Percentiles rank a stretch among this genome's conserved stretches.
These are phyloP conservation scores for Sitta europaea DNA, from an alignment of 2,113 vertebrate species.

Conservation along the genomic window DNA sequence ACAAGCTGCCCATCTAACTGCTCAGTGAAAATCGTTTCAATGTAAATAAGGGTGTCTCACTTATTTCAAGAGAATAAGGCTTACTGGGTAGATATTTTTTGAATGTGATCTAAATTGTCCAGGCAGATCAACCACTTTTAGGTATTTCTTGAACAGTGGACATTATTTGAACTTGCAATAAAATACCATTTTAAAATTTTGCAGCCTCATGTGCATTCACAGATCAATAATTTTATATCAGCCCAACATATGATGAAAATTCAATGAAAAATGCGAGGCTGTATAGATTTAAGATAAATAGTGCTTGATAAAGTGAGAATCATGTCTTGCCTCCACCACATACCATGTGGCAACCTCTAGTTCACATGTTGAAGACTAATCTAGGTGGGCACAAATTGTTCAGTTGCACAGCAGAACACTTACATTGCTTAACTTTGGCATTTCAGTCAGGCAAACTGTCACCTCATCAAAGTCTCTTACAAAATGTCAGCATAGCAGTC, in stretches of 20 bases:
- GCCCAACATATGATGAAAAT: background rate
- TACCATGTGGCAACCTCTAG: background rate
- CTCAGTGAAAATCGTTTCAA: background rate
- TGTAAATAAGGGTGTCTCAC: background rate
- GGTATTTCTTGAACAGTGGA: background rate
- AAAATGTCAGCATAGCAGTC: slow-evolving; percentile 3
- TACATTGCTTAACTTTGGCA: background rate
- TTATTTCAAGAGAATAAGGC: background rate
- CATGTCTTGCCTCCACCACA: accelerated
- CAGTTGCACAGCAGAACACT: background rate
- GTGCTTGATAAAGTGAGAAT: background rate
- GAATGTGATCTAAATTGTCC: background rate
- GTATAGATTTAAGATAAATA: background rate
- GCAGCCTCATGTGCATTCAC: background rate
- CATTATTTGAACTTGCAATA: background rate
- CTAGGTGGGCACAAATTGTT: background rate
- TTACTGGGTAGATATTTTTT: background rate
- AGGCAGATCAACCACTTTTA: background rate
- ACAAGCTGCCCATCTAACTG: background rate
- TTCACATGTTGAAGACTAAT: background rate
- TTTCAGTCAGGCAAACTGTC: slow-evolving; percentile 26
- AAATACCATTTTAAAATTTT: background rate
- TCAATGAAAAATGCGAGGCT: background rate
- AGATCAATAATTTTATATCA: background rate
- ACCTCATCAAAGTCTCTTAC: slow-evolving; percentile 27